Conservation (phyloP, 35 echinoderm and acorn worm genomes). For the Ptychodera flava region DNA sequence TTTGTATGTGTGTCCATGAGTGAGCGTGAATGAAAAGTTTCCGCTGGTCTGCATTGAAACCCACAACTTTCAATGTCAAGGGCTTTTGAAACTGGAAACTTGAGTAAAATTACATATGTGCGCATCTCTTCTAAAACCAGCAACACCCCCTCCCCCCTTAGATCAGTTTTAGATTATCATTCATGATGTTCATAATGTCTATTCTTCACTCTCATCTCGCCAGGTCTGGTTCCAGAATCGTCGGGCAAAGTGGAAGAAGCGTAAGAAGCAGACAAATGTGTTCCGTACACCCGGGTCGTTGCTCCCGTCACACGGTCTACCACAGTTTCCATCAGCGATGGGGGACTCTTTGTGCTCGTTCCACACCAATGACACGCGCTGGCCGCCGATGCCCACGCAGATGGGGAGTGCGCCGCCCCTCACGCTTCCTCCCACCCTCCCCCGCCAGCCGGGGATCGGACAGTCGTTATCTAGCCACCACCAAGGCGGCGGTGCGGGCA, state of each 20-base stretch:
- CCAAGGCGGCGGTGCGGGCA: constrained; percentile 35
- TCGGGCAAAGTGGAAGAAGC: constrained; percentile 99
- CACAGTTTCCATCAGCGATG: constrained; percentile 97
- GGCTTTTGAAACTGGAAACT: too few species aligned
- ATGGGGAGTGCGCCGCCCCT: constrained; percentile 68
- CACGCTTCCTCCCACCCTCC: constrained; percentile 81
- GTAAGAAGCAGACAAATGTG: constrained; percentile 99
- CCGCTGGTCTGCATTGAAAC: too few species aligned
- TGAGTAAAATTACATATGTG: too few species aligned
- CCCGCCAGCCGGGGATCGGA: constrained; percentile 69
- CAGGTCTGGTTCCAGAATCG: constrained; percentile 99
- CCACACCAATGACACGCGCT: constrained; percentile 72
- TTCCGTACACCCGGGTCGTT: constrained; percentile 94
- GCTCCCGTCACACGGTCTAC: constrained; percentile 89
- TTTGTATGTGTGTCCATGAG: too few species aligned
- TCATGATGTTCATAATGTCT: too few species aligned
- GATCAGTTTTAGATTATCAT: too few species aligned
- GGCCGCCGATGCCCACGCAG: constrained; percentile 70
- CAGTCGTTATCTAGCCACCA: constrained; percentile 58
- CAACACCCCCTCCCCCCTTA: too few species aligned
- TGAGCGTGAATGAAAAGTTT: too few species aligned
- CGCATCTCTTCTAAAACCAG: too few species aligned
- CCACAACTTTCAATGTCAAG: too few species aligned
- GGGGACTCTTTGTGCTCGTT: constrained; percentile 92
- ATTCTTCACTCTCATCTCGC: not conserved